Evolutionary conservation across 2,888 invertebrate genomes (phyloP).

Genomic region (Achlya flavicornis): DNA sequence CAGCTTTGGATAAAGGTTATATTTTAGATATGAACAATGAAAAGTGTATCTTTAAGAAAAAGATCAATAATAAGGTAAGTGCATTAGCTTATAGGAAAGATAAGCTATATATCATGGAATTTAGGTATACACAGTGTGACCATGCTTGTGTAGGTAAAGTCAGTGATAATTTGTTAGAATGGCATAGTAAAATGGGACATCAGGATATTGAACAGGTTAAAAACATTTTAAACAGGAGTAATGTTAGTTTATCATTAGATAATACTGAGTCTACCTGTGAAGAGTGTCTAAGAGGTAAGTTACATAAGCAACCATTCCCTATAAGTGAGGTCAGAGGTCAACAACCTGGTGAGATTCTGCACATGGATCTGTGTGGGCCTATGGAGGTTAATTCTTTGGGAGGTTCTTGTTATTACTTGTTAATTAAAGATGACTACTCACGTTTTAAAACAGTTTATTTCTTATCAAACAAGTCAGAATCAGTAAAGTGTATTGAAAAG

Average conservation of each 20-base stretch:
- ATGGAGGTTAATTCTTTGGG: conserved; percentile 23
- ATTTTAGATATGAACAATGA: neutral
- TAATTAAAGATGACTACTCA: conserved; percentile 25
- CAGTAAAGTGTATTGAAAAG: conserved; percentile 25
- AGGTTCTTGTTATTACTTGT: conserved; percentile 22
- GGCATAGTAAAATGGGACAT: conserved; percentile 25
- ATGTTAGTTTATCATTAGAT: conserved; percentile 17
- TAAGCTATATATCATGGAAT: too few relatives aligned
- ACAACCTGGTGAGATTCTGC: conserved; percentile 21
- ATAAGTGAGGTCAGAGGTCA: conserved; percentile 14
- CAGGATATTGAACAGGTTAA: conserved; percentile 21
- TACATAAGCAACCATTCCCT: conserved; percentile 21
- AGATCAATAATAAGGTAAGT: too few relatives aligned
- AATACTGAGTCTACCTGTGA: conserved; percentile 13
- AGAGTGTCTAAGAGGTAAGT: conserved; percentile 26
- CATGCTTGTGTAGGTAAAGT: too few relatives aligned
- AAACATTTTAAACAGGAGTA: conserved; percentile 18
- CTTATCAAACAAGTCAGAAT: conserved; percentile 22
- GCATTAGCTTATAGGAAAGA: too few relatives aligned
- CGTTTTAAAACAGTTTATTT: conserved; percentile 25
- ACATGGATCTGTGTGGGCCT: conserved; percentile 19
- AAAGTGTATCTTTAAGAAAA: too few relatives aligned
- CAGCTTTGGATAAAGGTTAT: conserved; percentile 19
- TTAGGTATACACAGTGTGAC: too few relatives aligned
- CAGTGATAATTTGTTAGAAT: conserved; percentile 12